These are phyloP conservation scores for Lepidochrysops patricia DNA, from an alignment of 2,888 invertebrate species.

Conservation along the genomic window DNA sequence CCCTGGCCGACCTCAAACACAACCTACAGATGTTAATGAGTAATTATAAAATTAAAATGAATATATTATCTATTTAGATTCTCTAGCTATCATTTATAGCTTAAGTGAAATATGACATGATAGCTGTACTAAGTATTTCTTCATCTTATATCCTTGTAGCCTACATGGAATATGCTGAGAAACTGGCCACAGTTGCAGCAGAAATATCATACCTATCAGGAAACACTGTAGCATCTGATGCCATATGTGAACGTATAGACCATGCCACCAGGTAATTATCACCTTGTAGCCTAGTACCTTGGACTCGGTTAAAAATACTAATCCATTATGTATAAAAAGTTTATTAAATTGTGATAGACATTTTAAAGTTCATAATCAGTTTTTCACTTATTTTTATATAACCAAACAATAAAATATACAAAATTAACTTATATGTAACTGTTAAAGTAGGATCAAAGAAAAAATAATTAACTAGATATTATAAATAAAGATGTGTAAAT, in stretches of 20 bases:
- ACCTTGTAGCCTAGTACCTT: no score
- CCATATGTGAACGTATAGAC: slow-evolving; percentile 68
- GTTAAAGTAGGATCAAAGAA: slow-evolving; percentile 22
- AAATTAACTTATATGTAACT: slow-evolving; percentile 15
- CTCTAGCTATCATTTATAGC: no score
- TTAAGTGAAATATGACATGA: no score
- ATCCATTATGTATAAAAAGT: slow-evolving; percentile 23
- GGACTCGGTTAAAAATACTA: no score
- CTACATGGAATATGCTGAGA: slow-evolving; percentile 74
- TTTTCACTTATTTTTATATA: slow-evolving; percentile 13
- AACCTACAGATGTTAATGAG: slow-evolving; percentile 55
- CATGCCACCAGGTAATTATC: slow-evolving; percentile 65
- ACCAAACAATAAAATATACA: slow-evolving; percentile 12
- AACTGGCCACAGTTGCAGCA: slow-evolving; percentile 66
- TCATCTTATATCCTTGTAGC: no score
- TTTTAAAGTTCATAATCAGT: slow-evolving; percentile 16
- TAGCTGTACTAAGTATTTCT: no score
- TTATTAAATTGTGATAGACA: slow-evolving; percentile 28
- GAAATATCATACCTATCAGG: slow-evolving; percentile 72
- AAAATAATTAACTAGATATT: slow-evolving; percentile 1
- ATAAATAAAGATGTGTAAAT: slow-evolving; percentile 12
- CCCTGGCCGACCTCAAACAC: slow-evolving; percentile 58
- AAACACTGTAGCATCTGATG: slow-evolving; percentile 67
- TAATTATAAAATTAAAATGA: slow-evolving; percentile 33
- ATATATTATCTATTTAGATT: no score